Conservation (phyloP, 1,140 invertebrate species). For the Microplitis demolitor region DNA sequence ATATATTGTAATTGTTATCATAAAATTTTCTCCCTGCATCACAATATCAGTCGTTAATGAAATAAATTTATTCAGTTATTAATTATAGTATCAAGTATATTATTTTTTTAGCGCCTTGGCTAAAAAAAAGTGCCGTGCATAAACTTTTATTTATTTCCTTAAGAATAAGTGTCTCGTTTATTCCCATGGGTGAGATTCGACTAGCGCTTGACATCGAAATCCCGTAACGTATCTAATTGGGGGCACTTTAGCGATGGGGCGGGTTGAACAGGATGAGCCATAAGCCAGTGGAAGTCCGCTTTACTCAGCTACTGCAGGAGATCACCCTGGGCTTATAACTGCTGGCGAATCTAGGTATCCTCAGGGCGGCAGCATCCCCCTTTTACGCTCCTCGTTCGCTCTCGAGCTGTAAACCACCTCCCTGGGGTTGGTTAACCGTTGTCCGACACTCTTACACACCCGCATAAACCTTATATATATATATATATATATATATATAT, state of each 20-base stretch:
- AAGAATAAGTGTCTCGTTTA: slow-evolving; percentile 2
- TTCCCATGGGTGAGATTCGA: slow-evolving; percentile 38
- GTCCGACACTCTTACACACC: slow-evolving; percentile 7
- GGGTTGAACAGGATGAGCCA: slow-evolving; percentile 41
- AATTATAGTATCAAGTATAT: no score
- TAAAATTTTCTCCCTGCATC: no score
- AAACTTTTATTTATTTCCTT: background rate
- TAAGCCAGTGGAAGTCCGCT: slow-evolving; percentile 41
- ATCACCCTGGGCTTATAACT: slow-evolving; percentile 55
- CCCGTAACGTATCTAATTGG: slow-evolving; percentile 60
- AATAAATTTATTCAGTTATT: no score
- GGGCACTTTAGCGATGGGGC: slow-evolving; percentile 52
- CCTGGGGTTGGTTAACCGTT: slow-evolving; percentile 15
- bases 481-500: slow-evolving; percentile 17
- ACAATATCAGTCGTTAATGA: no score
- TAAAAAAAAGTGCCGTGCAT: no score
- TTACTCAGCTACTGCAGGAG: slow-evolving; percentile 37
- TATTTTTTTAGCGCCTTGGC: no score
- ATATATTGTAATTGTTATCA: no score
- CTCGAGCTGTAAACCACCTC: slow-evolving; percentile 5
- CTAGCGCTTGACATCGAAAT: slow-evolving; percentile 51
- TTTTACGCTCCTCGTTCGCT: slow-evolving; percentile 11
- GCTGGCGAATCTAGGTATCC: slow-evolving; percentile 36
- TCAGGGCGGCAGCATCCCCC: background rate
- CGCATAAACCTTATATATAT: background rate